A percentile compares a stretch with the other conserved stretches of the same genome.
Evolutionary conservation across 1,140 invertebrate genomes (phyloP).

Genomic region (Drosophila azteca): DNA sequence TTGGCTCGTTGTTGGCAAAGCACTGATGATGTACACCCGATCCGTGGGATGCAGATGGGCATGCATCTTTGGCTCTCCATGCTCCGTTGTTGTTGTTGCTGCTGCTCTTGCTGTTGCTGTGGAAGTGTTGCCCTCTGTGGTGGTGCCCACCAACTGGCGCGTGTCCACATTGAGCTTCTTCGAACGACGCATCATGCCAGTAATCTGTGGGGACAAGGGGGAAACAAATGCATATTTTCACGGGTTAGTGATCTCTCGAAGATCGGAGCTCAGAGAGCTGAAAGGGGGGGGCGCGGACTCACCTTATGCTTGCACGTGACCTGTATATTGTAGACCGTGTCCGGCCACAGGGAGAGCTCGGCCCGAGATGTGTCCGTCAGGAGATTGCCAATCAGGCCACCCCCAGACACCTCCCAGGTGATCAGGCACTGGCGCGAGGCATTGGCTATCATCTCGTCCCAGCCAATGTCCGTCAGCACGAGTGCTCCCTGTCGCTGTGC

Average conservation of each 20-base stretch:
- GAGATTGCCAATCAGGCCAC: constrained; percentile 92
- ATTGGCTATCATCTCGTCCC: constrained; percentile 87
- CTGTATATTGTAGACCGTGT: constrained; percentile 91
- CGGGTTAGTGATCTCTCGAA: not conserved
- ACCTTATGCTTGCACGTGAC: constrained; percentile 85
- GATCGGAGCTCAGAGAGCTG: no score
- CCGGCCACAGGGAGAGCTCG: constrained; percentile 91
- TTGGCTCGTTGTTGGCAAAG: constrained; percentile 66
- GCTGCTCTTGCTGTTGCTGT: constrained; percentile 6
- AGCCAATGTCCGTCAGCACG: constrained; percentile 90
- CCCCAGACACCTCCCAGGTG: constrained; percentile 92
- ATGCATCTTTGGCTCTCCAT: not conserved
- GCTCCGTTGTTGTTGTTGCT: constrained; percentile 3
- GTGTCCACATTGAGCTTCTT: constrained; percentile 77
- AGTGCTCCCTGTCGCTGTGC: constrained; percentile 83
- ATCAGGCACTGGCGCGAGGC: constrained; percentile 88
- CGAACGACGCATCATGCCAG: constrained; percentile 76
- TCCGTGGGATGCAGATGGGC: constrained; percentile 50
- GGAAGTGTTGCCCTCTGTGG: not conserved
- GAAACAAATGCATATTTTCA: not conserved
- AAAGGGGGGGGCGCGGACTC: constrained; percentile 20
- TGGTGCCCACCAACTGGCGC: constrained; percentile 52
- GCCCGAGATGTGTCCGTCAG: constrained; percentile 91
- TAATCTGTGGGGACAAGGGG: constrained; percentile 52
- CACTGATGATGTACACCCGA: constrained; percentile 72